Evolutionary conservation across 2,797 vertebrate species (phyloP).

Genomic region (Euthynnus affinis): DNA sequence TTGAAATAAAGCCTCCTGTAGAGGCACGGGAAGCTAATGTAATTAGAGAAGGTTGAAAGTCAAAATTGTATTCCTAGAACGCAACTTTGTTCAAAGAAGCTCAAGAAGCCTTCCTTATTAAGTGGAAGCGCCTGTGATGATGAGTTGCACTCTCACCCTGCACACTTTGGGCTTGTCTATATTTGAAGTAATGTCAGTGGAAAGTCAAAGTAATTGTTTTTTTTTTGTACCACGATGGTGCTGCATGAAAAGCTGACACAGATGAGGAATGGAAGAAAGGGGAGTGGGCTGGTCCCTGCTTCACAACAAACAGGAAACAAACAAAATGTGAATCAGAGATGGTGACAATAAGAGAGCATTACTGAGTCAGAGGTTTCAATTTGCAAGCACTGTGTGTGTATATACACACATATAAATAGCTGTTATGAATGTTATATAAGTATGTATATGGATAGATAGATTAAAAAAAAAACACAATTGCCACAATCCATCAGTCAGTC

Average conservation of each 20-base stretch:
- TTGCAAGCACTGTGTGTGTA: background rate
- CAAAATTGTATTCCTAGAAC: background rate
- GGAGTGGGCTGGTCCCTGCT: constrained; percentile 15
- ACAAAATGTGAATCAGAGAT: constrained; percentile 36
- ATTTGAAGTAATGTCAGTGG: background rate
- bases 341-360: constrained; percentile 26
- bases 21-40: constrained; percentile 13
- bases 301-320: constrained; percentile 40
- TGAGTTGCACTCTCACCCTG: background rate
- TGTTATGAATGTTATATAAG: background rate
- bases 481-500: constrained; percentile 13
- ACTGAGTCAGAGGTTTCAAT: constrained; percentile 30
- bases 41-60: constrained; percentile 11
- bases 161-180: background rate
- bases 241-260: background rate
- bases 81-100: background rate
- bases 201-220: background rate
- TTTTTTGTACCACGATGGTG: background rate
- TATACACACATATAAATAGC: background rate
- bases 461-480: background rate
- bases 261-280: constrained; percentile 1
- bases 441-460: background rate
- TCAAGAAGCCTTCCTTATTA: background rate
- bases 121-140: background rate
- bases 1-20: too few relatives aligned